Base-by-base conservation (phyloP, 2,888 invertebrate species). In the Pteria penguin region DNA sequence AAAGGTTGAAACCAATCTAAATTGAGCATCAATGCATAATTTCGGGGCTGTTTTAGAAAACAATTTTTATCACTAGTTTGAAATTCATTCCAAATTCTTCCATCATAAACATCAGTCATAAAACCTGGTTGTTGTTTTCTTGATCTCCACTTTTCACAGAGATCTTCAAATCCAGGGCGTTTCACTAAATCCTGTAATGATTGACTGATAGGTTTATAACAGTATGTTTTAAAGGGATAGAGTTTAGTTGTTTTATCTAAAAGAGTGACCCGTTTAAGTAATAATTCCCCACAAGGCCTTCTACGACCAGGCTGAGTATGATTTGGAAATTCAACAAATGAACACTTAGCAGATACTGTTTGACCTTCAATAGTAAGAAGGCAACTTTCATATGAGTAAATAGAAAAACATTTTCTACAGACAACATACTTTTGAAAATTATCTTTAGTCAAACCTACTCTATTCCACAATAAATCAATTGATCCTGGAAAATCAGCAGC, bases 1-100 rank as follows among this genome's bases (percentile, higher is more conserved):
- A 63, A 75, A n/a, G 75, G 75, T 55, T 75, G 75, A 54, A 74
- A 74, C 68, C 74, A 74, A 60, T 74, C 74, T 31, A 67, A 27
- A 61, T 74, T 74, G 14, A 74, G 26, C 68, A 74, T 74, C 8
- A 74, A 22, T 31, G 32, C 68, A 61, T 68, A 74, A 32, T 74
- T 62, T 36, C 61, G 32, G 32, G 27, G 27, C 0, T 52, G 54
- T 24, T 54, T 52, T 26, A 68, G 66, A 74, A 74, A 68, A 32
- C 11, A 4, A 29, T 54, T 36, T 22, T 68, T 74, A 11, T 14
- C 27, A 26, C 18, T 14, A 18, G 26, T 45, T 8, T 52, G 27
- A 60, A 68, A 74, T 52, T 62, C 55, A 22, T 60, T 52, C 68
- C 74, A 74, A 55, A 73, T 33, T 27, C 27, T 22, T n/a, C 72